phyloP scores from a whole-genome alignment of 2,888 invertebrate species.

The Aphidius colemani region DNA sequence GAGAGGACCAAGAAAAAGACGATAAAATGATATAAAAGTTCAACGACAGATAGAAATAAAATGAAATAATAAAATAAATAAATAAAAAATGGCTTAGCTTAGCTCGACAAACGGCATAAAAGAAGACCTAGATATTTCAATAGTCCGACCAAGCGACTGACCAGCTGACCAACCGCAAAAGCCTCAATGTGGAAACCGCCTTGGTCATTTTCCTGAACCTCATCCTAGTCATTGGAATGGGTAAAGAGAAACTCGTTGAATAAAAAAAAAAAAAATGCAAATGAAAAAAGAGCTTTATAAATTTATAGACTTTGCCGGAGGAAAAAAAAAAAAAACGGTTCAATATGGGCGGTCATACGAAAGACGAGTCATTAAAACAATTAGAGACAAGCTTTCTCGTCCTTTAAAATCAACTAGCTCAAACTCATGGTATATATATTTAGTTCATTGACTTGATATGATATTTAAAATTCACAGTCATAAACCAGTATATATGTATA shows the following conservation, averaged over 20 bases:
- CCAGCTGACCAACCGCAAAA: slow-evolving; percentile 22
- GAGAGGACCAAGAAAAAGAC: slow-evolving; percentile 3
- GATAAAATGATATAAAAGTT: slow-evolving; percentile 17
- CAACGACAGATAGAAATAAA: slow-evolving; percentile 18
- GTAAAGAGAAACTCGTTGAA: slow-evolving; percentile 12
- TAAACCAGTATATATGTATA: no score
- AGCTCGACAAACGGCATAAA: slow-evolving; percentile 21
- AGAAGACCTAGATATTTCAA: slow-evolving; percentile 25
- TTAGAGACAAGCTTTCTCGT: slow-evolving; percentile 39
- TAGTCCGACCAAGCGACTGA: slow-evolving; percentile 20
- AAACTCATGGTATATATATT: no score
- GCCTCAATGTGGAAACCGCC: slow-evolving; percentile 18
- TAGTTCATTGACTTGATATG: no score
- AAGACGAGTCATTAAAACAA: slow-evolving; percentile 49
- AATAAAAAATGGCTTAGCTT: slow-evolving; percentile 16
- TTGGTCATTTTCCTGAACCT: slow-evolving; percentile 10
- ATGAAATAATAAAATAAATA: slow-evolving; percentile 16
- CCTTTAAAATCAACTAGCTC: no score
- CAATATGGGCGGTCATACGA: slow-evolving; percentile 25
- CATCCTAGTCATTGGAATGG: neutral
- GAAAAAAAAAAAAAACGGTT: slow-evolving; percentile 5
- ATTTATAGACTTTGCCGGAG: slow-evolving; percentile 11
- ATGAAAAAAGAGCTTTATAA: slow-evolving; percentile 3
- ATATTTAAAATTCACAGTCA: no score
- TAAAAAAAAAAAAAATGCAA: slow-evolving; percentile 4